Evolutionary conservation across 37 sponge, comb jelly and placozoan species (phyloP).

Genomic region (Lycopodina hypogea): DNA sequence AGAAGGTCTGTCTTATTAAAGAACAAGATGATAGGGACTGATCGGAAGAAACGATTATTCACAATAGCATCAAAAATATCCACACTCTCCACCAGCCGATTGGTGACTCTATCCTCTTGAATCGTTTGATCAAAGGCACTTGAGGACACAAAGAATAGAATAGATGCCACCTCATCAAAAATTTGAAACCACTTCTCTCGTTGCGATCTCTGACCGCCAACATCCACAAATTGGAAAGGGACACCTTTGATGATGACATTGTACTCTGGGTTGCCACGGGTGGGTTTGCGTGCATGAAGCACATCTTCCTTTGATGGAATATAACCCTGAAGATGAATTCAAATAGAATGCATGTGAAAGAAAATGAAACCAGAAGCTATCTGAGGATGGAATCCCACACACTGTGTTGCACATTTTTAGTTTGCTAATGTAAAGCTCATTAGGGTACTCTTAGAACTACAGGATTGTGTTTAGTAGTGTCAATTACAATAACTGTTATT

Average conservation of each 20-base stretch:
- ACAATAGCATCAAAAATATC: slow-evolving; percentile 97
- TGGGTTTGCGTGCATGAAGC: slow-evolving; percentile 85
- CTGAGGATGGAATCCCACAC: no score
- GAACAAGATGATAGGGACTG: slow-evolving; percentile 90
- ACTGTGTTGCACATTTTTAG: no score
- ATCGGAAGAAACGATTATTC: slow-evolving; percentile 90
- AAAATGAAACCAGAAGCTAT: no score
- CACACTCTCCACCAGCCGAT: slow-evolving; percentile 86
- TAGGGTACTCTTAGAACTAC: no score
- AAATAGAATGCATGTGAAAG: no score
- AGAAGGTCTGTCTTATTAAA: slow-evolving; percentile 97
- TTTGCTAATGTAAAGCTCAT: no score
- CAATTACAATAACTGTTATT: no score
- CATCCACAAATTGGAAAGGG: slow-evolving; percentile 93
- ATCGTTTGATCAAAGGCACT: slow-evolving; percentile 90
- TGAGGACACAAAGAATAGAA: slow-evolving; percentile 86
- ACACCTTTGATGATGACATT: slow-evolving; percentile 59
- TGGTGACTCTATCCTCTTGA: slow-evolving; percentile 89
- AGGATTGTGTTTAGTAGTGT: no score
- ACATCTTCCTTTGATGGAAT: slow-evolving; percentile 88
- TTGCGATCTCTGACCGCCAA: slow-evolving; percentile 94
- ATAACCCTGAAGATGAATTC: slow-evolving; percentile 78
- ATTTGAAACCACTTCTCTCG: slow-evolving; percentile 97
- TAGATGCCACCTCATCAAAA: slow-evolving; percentile 94
- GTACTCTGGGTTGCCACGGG: slow-evolving; percentile 79